phyloP scores from a whole-genome alignment of 2,888 invertebrate genomes.

The Megamerina dolium region DNA sequence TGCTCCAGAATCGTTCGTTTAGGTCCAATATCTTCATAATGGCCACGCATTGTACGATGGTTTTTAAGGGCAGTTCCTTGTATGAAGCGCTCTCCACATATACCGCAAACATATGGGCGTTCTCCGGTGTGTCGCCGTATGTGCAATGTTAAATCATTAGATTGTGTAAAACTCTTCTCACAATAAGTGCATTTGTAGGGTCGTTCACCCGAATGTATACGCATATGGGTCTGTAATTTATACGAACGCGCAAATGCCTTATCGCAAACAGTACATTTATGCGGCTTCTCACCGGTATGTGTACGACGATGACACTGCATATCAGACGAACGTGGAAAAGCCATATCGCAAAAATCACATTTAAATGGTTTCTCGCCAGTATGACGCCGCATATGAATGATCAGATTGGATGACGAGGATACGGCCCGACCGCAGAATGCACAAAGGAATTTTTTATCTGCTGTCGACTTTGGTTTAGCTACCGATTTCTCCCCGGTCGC shows the following conservation, averaged over 20 bases:
- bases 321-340: constrained; percentile 59
- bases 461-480: constrained; percentile 10
- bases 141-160: constrained; percentile 65
- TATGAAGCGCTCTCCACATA: constrained; percentile 50
- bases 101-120: constrained; percentile 29
- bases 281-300: constrained; percentile 59
- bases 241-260: constrained; percentile 58
- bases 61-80: constrained; percentile 62
- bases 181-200: constrained; percentile 58
- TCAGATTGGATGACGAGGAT: constrained; percentile 57
- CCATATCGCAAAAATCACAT: constrained; percentile 59
- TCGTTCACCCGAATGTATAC: constrained; percentile 54
- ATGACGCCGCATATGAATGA: constrained; percentile 62
- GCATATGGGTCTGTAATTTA: constrained; percentile 58
- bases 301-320: constrained; percentile 58
- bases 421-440: constrained; percentile 58
- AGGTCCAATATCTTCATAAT: constrained; percentile 16
- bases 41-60: constrained; percentile 54
- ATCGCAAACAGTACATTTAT: constrained; percentile 43
- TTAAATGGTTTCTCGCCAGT: constrained; percentile 62
- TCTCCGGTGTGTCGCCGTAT: constrained; percentile 63
- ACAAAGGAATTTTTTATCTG: constrained; percentile 52
- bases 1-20: not conserved
- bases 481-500: constrained; percentile 6
- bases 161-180: constrained; percentile 58